Evolutionary conservation across 1,140 invertebrate species (phyloP).

Genomic region (Latrodectus geometricus): DNA sequence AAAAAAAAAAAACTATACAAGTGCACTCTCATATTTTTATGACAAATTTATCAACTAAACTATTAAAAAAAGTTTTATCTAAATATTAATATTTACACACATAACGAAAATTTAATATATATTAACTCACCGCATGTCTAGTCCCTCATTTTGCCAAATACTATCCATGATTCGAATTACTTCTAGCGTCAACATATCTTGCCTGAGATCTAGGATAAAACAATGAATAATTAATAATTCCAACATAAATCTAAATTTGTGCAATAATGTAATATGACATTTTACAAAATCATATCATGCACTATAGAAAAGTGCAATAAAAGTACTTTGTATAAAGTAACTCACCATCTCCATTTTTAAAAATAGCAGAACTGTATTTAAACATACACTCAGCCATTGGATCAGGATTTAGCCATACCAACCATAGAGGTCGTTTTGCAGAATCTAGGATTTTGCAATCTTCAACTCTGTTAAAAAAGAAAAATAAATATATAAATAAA

Average conservation of each 20-base stretch:
- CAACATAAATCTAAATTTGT: not conserved
- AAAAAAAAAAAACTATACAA: too few species aligned
- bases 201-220: conserved; percentile 78
- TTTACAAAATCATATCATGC: not conserved
- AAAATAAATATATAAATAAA: not conserved
- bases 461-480: conserved; percentile 72
- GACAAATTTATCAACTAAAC: too few species aligned
- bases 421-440: conserved; percentile 93
- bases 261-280: not conserved
- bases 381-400: conserved; percentile 72
- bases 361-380: conserved; percentile 76
- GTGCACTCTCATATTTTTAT: too few species aligned
- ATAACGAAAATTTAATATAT: too few species aligned
- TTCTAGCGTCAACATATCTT: conserved; percentile 97
- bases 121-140: conserved; percentile 79
- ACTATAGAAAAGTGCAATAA: too few species aligned
- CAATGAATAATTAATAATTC: not conserved
- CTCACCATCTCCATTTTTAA: conserved; percentile 95
- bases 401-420: conserved; percentile 94
- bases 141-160: conserved; percentile 92
- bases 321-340: not conserved
- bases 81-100: too few species aligned
- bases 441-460: conserved; percentile 96
- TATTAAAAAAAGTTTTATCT: too few species aligned
- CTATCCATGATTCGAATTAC: conserved; percentile 96